Evolutionary conservation across 30 jellyfish, hydroid and myxozoan species (phyloP).

Genomic region (Cassiopea andromeda): DNA sequence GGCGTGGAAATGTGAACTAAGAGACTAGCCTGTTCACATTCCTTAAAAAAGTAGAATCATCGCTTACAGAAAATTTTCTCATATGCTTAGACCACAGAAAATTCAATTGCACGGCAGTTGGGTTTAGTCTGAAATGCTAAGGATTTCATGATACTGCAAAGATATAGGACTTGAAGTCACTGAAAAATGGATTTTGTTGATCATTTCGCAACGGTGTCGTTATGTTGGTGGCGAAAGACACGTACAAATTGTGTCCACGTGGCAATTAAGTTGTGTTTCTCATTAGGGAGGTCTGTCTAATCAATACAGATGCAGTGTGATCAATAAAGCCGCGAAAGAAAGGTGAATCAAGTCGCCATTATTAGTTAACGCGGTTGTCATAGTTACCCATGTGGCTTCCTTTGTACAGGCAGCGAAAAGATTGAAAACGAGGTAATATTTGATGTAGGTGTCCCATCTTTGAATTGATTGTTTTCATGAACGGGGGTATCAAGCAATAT

Average conservation of each 20-base stretch:
- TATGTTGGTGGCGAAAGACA: not conserved
- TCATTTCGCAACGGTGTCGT: not conserved
- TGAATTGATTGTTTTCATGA: not conserved
- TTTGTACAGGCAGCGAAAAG: not conserved
- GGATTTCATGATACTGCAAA: too few relatives aligned
- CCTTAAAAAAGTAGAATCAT: too few relatives aligned
- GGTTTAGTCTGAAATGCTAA: too few relatives aligned
- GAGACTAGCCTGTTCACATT: too few relatives aligned
- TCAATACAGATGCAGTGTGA: not conserved
- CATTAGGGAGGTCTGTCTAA: conserved; percentile 14
- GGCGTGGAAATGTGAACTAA: too few relatives aligned
- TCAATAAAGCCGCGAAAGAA: not conserved
- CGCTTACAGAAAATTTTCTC: too few relatives aligned
- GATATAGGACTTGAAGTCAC: not conserved
- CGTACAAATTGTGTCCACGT: conserved; percentile 18
- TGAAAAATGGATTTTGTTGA: not conserved
- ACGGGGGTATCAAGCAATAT: not conserved
- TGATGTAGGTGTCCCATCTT: not conserved
- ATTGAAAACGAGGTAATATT: conserved; percentile 17
- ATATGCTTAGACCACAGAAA: too few relatives aligned
- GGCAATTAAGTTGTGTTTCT: conserved; percentile 1
- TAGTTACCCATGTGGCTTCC: conserved; percentile 33
- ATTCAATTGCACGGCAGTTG: too few relatives aligned
- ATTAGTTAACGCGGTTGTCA: conserved; percentile 9
- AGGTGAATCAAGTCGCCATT: conserved; percentile 11